Evolutionary conservation across 2,888 invertebrate genomes (phyloP).

Genomic region (Cryptops parisi): DNA sequence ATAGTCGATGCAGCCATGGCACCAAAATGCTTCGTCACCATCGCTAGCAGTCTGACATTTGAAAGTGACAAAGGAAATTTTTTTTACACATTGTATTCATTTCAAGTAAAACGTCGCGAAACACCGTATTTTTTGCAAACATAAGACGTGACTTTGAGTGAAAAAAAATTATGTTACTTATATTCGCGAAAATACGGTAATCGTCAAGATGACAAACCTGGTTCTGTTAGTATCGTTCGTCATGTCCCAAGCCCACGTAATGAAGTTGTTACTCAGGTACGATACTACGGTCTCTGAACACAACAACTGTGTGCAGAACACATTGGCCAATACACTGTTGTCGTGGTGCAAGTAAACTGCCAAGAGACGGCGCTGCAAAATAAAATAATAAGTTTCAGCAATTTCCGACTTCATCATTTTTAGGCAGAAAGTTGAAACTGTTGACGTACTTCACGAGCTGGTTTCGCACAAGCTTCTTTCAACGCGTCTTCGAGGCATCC

Average conservation of each 20-base stretch:
- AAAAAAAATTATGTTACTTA: too few relatives aligned
- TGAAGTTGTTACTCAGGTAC: conserved; percentile 74
- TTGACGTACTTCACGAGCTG: conserved; percentile 71
- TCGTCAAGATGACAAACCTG: conserved; percentile 42
- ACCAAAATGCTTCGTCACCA: conserved; percentile 62
- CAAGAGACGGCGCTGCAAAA: conserved; percentile 67
- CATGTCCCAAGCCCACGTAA: conserved; percentile 96
- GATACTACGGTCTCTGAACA: conserved; percentile 83
- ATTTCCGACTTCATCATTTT: too few relatives aligned
- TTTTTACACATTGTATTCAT: too few relatives aligned
- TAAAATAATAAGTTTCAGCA: conserved; percentile 22
- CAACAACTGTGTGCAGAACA: conserved; percentile 88
- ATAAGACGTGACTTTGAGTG: too few relatives aligned
- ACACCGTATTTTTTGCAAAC: too few relatives aligned
- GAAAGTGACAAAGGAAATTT: too few relatives aligned
- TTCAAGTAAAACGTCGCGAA: too few relatives aligned
- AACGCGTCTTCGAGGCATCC: conserved; percentile 82
- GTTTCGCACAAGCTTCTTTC: conserved; percentile 72
- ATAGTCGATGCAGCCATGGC: conserved; percentile 68
- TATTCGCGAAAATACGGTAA: too few relatives aligned
- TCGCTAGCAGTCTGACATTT: conserved; percentile 57
- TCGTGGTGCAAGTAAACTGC: conserved; percentile 96
- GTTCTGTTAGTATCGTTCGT: conserved; percentile 73
- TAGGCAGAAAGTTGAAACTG: neutral
- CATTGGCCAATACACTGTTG: conserved; percentile 83